Evolutionary conservation across 2,888 invertebrate genomes (phyloP), one percentile per base, ranked within the genome.

Genomic region (Periphyllus acericola): DNA sequence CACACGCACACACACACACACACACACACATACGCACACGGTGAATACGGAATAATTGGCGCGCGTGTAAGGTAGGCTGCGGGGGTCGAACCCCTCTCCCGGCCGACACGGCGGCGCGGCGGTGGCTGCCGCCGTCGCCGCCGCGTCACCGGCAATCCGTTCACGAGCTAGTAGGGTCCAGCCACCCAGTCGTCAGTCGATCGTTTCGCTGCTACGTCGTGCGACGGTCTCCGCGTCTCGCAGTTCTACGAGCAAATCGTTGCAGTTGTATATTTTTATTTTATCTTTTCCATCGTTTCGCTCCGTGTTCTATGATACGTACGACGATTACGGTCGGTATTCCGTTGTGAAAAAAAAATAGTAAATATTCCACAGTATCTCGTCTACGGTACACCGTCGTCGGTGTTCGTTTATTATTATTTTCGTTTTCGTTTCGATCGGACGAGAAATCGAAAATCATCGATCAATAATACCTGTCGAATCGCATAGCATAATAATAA

Each of bases 81-180:
- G 74, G 55, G 46, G 80, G 21, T 32, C 25, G 68, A 25, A 52
- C 71, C 84, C 66, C 84, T 84, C 75, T 75, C 68, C 29, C 78
- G 32, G 52, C 34, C 68, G 32, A 14, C n/a, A 17, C 83, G 72
- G 34, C 32, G 36, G 66, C 21, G 60, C 68, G 68, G 19, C 80
- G 11, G 21, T 72, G 25, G 52, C 55, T 34, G 52, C 55, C 19
- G 52, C 19, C 79, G 55, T 60, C 55, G 52, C 9, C 55, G 82
- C 82, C 82, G 82, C 83, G 83, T 74, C 83, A 74, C 75, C 78
- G 85, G 55, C 86, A 80, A 80, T 80, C 86, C 86, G 86, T 79
- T 86, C 86, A 52, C 79, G 86, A 86, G 86, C 79, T 72, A 34
- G 78, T 52, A 60, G 79, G 71, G 79, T 86, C 86, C 86, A 80